Conservation (phyloP, 1,140 invertebrate species). For the Euglossa dilemma region DNA sequence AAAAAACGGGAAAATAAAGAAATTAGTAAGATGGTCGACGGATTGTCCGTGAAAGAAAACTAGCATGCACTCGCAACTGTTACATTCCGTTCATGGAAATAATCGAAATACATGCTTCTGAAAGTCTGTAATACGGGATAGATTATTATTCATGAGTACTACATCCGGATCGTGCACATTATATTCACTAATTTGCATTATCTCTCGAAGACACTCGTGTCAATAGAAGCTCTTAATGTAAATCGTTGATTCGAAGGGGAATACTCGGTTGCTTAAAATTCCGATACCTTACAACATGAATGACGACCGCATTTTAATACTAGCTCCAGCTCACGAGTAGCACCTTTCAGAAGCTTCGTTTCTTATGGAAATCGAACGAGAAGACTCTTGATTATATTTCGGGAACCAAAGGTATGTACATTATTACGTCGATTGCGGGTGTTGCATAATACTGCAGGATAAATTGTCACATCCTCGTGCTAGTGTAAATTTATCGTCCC, state of each 20-base stretch:
- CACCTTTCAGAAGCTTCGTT: not conserved
- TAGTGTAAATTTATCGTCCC: no score
- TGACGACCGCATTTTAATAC: not conserved
- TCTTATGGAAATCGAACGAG: not conserved
- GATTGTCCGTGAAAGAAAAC: not conserved
- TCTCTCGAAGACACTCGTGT: conserved; percentile 38
- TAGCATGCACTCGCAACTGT: not conserved
- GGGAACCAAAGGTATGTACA: not conserved
- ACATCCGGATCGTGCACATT: conserved; percentile 58
- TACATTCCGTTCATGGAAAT: conserved; percentile 7
- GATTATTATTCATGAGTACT: conserved; percentile 61
- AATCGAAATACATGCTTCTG: conserved; percentile 3
- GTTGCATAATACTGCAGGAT: not conserved
- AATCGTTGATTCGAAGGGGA: conserved; percentile 7
- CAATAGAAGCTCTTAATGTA: conserved; percentile 35
- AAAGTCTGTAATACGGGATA: conserved; percentile 19
- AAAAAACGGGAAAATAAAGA: not conserved
- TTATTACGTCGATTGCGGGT: not conserved
- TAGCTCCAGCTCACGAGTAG: not conserved
- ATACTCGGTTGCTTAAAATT: conserved; percentile 2
- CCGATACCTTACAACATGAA: not conserved
- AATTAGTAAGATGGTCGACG: not conserved
- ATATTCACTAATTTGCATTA: conserved; percentile 55
- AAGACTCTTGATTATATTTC: not conserved
- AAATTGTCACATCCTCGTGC: not conserved